Percentiles rank a stretch among this genome's conserved stretches.
phyloP scores from a whole-genome alignment of 2,113 vertebrate species.

The Campylorhamphus procurvoides region DNA sequence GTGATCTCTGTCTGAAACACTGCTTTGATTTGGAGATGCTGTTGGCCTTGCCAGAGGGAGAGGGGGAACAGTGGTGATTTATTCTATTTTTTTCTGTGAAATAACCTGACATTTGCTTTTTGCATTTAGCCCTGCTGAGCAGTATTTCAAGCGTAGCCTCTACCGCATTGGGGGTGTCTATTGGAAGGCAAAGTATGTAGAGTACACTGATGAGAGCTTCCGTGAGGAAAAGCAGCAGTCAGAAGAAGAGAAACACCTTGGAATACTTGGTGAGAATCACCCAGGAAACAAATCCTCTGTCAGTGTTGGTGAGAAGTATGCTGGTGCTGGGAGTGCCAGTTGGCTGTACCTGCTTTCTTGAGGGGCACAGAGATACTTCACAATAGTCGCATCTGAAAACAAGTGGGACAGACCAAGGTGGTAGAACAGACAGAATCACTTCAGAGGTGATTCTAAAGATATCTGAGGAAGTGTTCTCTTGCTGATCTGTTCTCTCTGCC shows the following conservation, averaged over 20 bases:
- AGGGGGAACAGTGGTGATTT: background rate
- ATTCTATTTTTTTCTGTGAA: background rate
- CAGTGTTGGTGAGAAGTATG: background rate
- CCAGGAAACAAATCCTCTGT: background rate
- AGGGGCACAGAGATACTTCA: background rate
- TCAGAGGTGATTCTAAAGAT: background rate
- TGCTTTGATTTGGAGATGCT: background rate
- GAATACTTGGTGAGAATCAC: constrained; percentile 74
- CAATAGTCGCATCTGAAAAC: background rate
- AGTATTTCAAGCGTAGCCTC: constrained; percentile 66
- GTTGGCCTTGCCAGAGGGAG: background rate
- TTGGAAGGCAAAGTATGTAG: constrained; percentile 78
- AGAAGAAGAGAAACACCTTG: constrained; percentile 74
- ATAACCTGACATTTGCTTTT: background rate
- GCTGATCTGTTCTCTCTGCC: background rate
- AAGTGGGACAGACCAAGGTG: background rate
- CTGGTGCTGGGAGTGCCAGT: background rate
- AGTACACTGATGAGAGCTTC: constrained; percentile 77
- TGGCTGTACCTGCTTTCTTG: background rate
- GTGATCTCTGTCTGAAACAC: background rate
- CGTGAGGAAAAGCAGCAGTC: constrained; percentile 57
- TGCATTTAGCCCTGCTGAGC: constrained; percentile 66
- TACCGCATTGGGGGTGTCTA: constrained; percentile 75
- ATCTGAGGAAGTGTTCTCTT: background rate
- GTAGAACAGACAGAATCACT: background rate